Conservation (phyloP, 2,797 vertebrate genomes). For the Graptemys geographica region DNA sequence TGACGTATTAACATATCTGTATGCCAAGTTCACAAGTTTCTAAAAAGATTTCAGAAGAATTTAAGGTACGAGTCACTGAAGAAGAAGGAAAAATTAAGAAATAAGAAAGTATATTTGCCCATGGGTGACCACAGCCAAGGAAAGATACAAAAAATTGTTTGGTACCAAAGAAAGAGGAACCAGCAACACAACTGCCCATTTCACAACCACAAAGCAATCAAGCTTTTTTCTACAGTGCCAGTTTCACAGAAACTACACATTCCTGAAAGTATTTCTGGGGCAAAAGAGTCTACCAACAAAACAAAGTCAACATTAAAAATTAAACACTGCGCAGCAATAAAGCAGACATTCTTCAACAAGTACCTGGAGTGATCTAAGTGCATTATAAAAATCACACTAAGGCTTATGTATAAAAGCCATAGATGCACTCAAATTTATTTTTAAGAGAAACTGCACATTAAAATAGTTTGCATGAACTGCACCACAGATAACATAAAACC, state of each 20-base stretch:
- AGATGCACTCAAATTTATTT: background rate
- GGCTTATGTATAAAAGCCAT: background rate
- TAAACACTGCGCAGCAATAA: background rate
- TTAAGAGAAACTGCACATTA: slow-evolving; percentile 5
- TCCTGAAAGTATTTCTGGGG: background rate
- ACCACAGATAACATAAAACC: background rate
- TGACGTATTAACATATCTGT: background rate
- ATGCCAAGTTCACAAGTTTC: background rate
- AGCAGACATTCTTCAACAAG: background rate
- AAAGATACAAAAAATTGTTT: background rate
- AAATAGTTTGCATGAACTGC: background rate
- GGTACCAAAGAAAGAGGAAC: background rate
- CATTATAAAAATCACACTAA: background rate
- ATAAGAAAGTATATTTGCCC: background rate
- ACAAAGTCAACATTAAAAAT: background rate
- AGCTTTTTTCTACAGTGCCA: background rate
- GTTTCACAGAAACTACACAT: background rate
- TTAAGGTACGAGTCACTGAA: background rate
- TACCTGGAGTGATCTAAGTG: background rate
- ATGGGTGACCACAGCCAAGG: background rate
- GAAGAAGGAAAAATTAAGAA: background rate
- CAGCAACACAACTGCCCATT: slow-evolving; percentile 3
- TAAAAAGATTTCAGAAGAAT: background rate
- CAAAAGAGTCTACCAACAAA: background rate
- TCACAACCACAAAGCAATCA: slow-evolving; percentile 29